Evolutionary conservation across 2,888 invertebrate species (phyloP), one percentile per base, ranked within the genome.

Genomic region (Kuschelorhynchus macadamiae): DNA sequence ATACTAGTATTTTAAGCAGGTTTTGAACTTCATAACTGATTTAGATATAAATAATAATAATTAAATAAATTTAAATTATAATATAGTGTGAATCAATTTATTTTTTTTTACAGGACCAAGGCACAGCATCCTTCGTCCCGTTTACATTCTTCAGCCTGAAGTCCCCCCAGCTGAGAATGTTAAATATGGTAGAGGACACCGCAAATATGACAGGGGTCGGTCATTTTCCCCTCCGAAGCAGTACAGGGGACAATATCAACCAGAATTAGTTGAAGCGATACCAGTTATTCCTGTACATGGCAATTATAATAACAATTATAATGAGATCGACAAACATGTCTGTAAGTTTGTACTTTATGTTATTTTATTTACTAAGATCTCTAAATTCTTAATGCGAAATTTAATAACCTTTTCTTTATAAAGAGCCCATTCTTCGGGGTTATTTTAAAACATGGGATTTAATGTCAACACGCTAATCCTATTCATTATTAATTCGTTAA

Each of bases 211-310:
- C 52, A 71, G 83, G 52, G 81, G 82, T 11, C 73, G 82, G 44
- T 83, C 83, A 5, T 82, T 81, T 68, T 82, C 83, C 11, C 83
- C 83, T 8, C 82, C 81, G 11, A 79, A 76, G 63, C 64, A 71
- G 18, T 72, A 61, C 16, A 53, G 63, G 61, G 55, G 65, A 25
- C 67, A 71, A 55, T 72, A 55, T 56, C 64, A 47, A 41, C 14
- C 55, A 8, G 65, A 32, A 9, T 39, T 57, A 12, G 67, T 52
- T 0, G 56, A 64, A 11, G 36, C 47, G 8, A 36, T 55, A 17
- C 42, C 61, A 2, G 4, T 33, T 0, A n/a, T 42, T 17, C 12
- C 44, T 44, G 14, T 42, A 42, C 36, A 49, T 41, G 49, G 25
- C 14, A 49, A 25, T 55, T 5, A 4, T 7, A 59, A 25, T 39